Base-by-base conservation (phyloP, 2,113 vertebrate species). In the Osmerus mordax region DNA sequence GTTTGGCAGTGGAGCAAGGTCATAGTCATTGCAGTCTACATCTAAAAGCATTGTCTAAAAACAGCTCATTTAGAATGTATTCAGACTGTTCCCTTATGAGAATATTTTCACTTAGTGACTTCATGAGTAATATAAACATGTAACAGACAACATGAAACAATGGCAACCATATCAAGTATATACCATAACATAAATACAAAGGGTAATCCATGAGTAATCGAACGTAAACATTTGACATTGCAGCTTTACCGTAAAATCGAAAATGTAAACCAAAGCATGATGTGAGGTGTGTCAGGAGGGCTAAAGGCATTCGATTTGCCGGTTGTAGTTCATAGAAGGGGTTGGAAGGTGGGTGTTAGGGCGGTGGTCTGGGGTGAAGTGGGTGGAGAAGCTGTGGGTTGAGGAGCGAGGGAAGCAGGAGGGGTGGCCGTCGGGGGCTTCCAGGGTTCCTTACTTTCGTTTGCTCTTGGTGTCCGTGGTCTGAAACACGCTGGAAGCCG, bases 401-500 rank as follows among this genome's bases (percentile, higher is more conserved):
- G 52, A 19, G 66, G 66, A 54, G 66, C 11, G 18, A 5, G 67
- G 15, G 47, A n/a, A 9, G n/a, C 23, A 36, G 13, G 51, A 19
- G 28, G 28, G 2, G 60, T 18, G 25, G 61, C 60, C 18, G 28
- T 16, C 21, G 23, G 47, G 28, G 36, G 14, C 51, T 75, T 36
- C 23, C 32, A 18, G 9, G 11, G 36, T 65, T 59, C 58, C 28
- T 82, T 64, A 89, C 75, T 88, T 87, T 47, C 86, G 81, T 77
- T 87, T 89, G 79, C 96, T 94, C 90, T 99, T 99, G 83, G 96
- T 96, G 89, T 99, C 98, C 67, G 97, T 99, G 83, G 97, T 98
- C 90, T 99, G 98, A 83, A 99, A 87, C 19, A 86, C 87, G 12
- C 78, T 99, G 88, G 98, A 87, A 36, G 84, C 84, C 3, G 86